Base-by-base conservation (phyloP, 2,888 invertebrate genomes). In the Synanthedon myopaeformis region DNA sequence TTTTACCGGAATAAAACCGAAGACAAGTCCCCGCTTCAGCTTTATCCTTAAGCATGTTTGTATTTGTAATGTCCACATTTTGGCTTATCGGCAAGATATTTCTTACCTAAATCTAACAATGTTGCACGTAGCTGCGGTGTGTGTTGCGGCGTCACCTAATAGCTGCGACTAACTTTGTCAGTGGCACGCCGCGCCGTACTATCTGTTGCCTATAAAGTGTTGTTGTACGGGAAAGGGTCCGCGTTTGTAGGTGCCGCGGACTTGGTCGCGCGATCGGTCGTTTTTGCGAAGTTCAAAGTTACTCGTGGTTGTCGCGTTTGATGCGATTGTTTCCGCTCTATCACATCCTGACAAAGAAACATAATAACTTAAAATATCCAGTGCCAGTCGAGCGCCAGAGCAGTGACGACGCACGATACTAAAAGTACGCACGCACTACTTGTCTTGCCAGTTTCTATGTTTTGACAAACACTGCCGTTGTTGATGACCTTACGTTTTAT, bases 381-480 rank as follows among this genome's bases (percentile, higher is more conserved):
- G 64, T 66, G 61, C 58, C 58, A 58, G 62, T 65, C 67, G 67
- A 19, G 41, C 28, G 12, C 67, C 66, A 62, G 62, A 58, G 53
- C 59, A 59, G 67, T 67, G 71, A 61, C 69, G 67, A 65, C 62
- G 67, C 70, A 69, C 71, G 69, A 64, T 60, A 67, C 64, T 68
- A 64, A 63, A 78, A 83, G 82, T 82, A 80, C 85, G 85, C 84
- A 83, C 85, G 84, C 81, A 81, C 69, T 70, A 76, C 82, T 80
- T 82, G 83, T 76, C 82, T 84, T 85, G 86, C 86, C 86, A 79
- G 85, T 84, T 78, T 86, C 85, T 86, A 86, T 86, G 85, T 84
- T 84, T 79, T 82, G 74, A 75, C 72, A 76, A 69, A 79, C 79
- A 83, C 79, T 79, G 82, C 82, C 83, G 77, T 76, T 77, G 72